These are phyloP conservation scores for Sebastes melanostomus DNA, from an alignment of 2,797 vertebrate genomes.

Conservation along the genomic window DNA sequence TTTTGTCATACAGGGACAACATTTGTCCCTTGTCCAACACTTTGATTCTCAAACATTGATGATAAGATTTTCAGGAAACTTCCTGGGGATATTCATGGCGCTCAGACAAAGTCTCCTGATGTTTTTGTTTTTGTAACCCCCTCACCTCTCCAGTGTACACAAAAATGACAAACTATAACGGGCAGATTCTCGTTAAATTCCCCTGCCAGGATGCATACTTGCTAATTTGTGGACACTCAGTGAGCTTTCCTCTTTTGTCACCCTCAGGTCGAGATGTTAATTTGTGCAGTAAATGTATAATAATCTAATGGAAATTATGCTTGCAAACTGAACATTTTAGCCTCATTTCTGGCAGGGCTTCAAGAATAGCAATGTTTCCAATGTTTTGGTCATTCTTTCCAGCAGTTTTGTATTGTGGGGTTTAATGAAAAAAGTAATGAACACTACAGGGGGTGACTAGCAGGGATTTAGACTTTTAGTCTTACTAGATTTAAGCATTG, in stretches of 20 bases:
- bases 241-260: conserved; percentile 6
- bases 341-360: neutral
- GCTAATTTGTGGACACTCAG: neutral
- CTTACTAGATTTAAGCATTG: neutral
- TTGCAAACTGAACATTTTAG: neutral
- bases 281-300: conserved; percentile 20
- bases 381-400: neutral
- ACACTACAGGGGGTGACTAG: neutral
- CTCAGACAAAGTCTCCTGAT: no score
- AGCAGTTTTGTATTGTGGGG: neutral
- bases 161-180: neutral
- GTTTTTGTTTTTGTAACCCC: neutral
- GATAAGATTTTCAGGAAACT: neutral
- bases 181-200: conserved; percentile 14
- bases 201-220: no score
- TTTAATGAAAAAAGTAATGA: neutral
- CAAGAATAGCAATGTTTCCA: neutral
- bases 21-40: neutral
- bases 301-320: neutral
- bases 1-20: neutral
- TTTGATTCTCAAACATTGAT: neutral
- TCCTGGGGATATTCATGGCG: neutral
- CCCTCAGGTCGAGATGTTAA: conserved; percentile 3
- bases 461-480: neutral
- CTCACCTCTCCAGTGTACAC: neutral